These are phyloP conservation scores for Balanococcus diminutus DNA, from an alignment of 2,888 invertebrate species.

Conservation along the genomic window DNA sequence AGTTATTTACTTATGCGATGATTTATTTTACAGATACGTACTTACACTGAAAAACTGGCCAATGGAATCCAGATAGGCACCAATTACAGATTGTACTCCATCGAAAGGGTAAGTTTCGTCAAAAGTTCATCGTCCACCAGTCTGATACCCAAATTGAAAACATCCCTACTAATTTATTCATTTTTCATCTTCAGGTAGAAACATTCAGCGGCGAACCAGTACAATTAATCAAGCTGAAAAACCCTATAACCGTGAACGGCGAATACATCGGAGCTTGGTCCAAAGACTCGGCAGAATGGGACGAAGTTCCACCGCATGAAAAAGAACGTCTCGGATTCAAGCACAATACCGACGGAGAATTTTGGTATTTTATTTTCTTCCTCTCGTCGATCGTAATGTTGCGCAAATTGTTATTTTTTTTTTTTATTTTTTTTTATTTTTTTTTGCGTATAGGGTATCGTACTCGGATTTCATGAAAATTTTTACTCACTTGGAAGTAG, in stretches of 20 bases:
- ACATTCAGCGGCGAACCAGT: slow-evolving; percentile 73
- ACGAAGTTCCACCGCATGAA: slow-evolving; percentile 75
- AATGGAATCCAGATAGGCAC: slow-evolving; percentile 78
- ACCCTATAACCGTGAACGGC: slow-evolving; percentile 70
- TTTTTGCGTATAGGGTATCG: slow-evolving; percentile 70
- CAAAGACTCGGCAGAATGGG: slow-evolving; percentile 75
- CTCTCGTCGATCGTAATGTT: background rate
- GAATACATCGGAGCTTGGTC: slow-evolving; percentile 77
- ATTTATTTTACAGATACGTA: slow-evolving; percentile 63
- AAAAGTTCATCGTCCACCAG: no score
- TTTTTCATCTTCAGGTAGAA: slow-evolving; percentile 67
- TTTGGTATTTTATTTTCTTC: slow-evolving; percentile 65
- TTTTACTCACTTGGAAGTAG: slow-evolving; percentile 81
- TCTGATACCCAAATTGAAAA: background rate
- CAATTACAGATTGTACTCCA: slow-evolving; percentile 77
- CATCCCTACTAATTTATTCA: background rate
- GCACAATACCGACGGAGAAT: slow-evolving; percentile 73
- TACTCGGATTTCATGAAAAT: slow-evolving; percentile 81
- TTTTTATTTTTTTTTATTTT: background rate
- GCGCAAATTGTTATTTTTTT: background rate
- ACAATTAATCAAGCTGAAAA: slow-evolving; percentile 73
- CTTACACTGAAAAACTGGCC: slow-evolving; percentile 69
- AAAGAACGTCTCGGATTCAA: slow-evolving; percentile 72
- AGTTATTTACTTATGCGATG: background rate
- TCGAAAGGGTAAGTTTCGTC: slow-evolving; percentile 70